These are phyloP conservation scores for Athalia rosae DNA, from an alignment of 2,888 invertebrate species.

Conservation along the genomic window DNA sequence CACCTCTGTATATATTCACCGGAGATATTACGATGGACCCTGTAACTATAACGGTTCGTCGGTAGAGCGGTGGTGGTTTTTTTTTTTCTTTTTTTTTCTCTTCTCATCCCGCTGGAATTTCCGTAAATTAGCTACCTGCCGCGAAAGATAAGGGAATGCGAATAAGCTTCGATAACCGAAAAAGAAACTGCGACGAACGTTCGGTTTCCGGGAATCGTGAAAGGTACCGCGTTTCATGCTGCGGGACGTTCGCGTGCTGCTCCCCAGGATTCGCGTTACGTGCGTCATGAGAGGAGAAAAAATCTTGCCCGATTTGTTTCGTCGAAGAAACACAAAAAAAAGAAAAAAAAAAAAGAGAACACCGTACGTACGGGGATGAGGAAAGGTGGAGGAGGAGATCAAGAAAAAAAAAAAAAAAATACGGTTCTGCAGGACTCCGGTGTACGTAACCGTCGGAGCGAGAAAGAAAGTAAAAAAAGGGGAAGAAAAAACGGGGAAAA, in stretches of 20 bases:
- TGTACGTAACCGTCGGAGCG: not conserved
- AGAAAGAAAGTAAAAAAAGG: slow-evolving; percentile 15
- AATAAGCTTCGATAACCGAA: not conserved
- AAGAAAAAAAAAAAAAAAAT: slow-evolving; percentile 14
- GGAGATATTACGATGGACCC: too few relatives aligned
- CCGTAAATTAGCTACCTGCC: too few relatives aligned
- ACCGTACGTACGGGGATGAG: too few relatives aligned
- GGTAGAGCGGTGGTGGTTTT: too few relatives aligned
- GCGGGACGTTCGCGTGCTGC: slow-evolving; percentile 18
- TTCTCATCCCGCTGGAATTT: too few relatives aligned
- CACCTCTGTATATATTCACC: too few relatives aligned
- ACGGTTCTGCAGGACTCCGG: not conserved
- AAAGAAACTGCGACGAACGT: slow-evolving; percentile 6
- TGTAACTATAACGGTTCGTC: too few relatives aligned
- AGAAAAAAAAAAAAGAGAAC: too few relatives aligned
- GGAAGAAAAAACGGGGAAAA: slow-evolving; percentile 3
- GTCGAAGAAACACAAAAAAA: not conserved
- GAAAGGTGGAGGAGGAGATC: not conserved
- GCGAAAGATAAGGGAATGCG: too few relatives aligned
- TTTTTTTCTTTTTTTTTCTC: too few relatives aligned
- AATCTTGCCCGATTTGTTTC: slow-evolving; percentile 32
- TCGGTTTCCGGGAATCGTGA: not conserved
- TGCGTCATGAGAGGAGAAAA: slow-evolving; percentile 11
- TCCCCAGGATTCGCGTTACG: not conserved
- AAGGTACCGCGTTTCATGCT: not conserved